These are phyloP conservation scores for Melanotaenia maccullochi DNA, from an alignment of 2,797 vertebrate species.

Conservation along the genomic window DNA sequence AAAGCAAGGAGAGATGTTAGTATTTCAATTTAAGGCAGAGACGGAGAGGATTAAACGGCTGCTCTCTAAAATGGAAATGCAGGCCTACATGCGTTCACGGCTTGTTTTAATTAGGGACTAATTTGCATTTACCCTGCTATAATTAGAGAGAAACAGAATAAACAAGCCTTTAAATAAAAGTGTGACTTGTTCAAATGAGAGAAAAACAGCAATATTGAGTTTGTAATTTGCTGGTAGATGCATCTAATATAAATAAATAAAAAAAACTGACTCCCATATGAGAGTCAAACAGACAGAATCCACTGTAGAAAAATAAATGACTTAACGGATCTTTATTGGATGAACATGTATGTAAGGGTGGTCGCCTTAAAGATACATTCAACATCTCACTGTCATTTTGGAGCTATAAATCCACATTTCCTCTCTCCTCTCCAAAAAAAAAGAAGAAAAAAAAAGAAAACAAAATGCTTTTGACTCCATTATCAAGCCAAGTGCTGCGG, in stretches of 20 bases:
- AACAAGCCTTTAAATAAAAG: slow-evolving; percentile 74
- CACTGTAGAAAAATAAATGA: slow-evolving; percentile 64
- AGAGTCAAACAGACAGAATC: slow-evolving; percentile 66
- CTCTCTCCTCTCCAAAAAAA: slow-evolving; percentile 36
- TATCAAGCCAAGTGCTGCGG: slow-evolving; percentile 83
- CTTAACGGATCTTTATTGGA: slow-evolving; percentile 87
- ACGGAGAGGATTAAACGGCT: slow-evolving; percentile 70
- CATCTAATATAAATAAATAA: slow-evolving; percentile 4
- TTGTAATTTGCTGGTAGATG: slow-evolving; percentile 42
- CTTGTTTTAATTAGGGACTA: slow-evolving; percentile 70
- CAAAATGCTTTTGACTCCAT: slow-evolving; percentile 72
- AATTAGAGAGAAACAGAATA: slow-evolving; percentile 58
- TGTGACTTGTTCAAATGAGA: slow-evolving; percentile 71
- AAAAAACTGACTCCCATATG: slow-evolving; percentile 38
- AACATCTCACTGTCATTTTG: slow-evolving; percentile 83
- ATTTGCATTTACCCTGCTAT: slow-evolving; percentile 70
- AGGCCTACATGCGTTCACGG: slow-evolving; percentile 57
- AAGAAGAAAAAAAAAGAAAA: slow-evolving; percentile 35
- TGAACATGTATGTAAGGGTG: slow-evolving; percentile 84
- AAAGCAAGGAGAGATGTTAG: slow-evolving; percentile 60
- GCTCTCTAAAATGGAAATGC: slow-evolving; percentile 71
- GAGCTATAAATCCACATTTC: slow-evolving; percentile 75
- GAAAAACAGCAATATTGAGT: slow-evolving; percentile 41
- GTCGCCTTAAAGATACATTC: slow-evolving; percentile 85
- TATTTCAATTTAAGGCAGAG: slow-evolving; percentile 68